Evolutionary conservation across 2,888 invertebrate species (phyloP).

Genomic region (Clanis bilineata): DNA sequence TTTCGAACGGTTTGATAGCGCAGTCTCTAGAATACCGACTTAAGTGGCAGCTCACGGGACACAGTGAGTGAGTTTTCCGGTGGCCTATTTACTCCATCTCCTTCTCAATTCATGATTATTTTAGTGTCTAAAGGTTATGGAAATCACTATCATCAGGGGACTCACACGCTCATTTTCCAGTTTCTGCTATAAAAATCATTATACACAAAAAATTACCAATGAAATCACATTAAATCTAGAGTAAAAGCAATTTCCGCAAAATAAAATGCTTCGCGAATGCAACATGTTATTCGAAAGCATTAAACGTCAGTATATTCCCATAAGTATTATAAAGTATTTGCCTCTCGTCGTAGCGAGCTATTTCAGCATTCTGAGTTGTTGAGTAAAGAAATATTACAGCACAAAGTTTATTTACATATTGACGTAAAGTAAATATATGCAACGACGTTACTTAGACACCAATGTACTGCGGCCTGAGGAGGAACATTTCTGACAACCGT

Average conservation of each 20-base stretch:
- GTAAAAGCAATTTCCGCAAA: neutral
- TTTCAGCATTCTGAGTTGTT: slow-evolving; percentile 7
- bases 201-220: neutral
- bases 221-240: neutral
- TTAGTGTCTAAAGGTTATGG: too few species aligned
- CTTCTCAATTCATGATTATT: too few species aligned
- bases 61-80: too few species aligned
- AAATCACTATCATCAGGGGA: too few species aligned
- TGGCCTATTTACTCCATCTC: too few species aligned
- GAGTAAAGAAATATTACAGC: neutral
- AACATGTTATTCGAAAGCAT: slow-evolving; percentile 7
- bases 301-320: slow-evolving; percentile 15
- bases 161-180: too few species aligned
- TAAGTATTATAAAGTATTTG: slow-evolving; percentile 15
- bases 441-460: neutral
- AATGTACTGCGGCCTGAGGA: too few species aligned
- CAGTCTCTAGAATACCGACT: too few species aligned
- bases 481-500: too few species aligned
- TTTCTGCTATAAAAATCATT: too few species aligned
- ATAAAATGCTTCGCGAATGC: neutral
- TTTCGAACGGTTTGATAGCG: too few species aligned
- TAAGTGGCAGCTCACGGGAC: too few species aligned
- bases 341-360: slow-evolving; percentile 5
- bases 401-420: neutral
- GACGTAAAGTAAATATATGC: neutral